These are phyloP conservation scores for Catalaphyllia jardinei DNA, from an alignment of 64 coral and sea anemone species.

Conservation along the genomic window DNA sequence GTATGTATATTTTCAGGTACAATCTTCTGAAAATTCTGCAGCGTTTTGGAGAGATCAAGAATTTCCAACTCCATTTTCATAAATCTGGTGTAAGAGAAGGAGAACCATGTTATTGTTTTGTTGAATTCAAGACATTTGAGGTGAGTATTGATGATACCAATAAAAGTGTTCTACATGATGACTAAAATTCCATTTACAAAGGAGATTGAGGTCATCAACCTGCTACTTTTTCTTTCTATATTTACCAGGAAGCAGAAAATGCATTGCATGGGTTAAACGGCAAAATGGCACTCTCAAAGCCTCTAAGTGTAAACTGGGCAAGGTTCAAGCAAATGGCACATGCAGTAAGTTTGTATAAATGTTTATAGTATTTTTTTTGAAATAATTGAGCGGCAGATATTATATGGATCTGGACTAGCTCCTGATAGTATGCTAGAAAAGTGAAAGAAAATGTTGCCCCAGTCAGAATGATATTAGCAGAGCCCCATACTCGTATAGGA, in stretches of 20 bases:
- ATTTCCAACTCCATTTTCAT: slow-evolving; percentile 95
- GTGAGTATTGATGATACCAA: not conserved
- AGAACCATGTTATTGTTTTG: slow-evolving; percentile 96
- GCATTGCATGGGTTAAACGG: slow-evolving; percentile 82
- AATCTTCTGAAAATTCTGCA: slow-evolving; percentile 94
- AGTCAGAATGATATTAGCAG: no score
- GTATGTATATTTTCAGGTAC: slow-evolving; percentile 45
- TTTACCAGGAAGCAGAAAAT: slow-evolving; percentile 79
- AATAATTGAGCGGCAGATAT: no score
- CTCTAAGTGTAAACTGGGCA: slow-evolving; percentile 86
- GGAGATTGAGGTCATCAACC: no score
- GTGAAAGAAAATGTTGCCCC: no score
- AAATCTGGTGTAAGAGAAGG: slow-evolving; percentile 87
- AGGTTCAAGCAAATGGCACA: slow-evolving; percentile 13
- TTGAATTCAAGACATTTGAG: slow-evolving; percentile 65
- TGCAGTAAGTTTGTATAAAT: not conserved
- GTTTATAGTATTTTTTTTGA: not conserved
- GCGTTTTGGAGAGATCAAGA: slow-evolving; percentile 86
- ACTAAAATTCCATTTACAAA: not conserved
- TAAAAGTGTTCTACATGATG: not conserved
- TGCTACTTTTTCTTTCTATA: not conserved
- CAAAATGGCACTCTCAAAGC: slow-evolving; percentile 81
- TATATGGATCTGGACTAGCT: no score
- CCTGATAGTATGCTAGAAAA: no score
- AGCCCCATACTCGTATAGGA: no score